Evolutionary conservation across 2,797 vertebrate genomes (phyloP).

Genomic region (Trachops cirrhosus): DNA sequence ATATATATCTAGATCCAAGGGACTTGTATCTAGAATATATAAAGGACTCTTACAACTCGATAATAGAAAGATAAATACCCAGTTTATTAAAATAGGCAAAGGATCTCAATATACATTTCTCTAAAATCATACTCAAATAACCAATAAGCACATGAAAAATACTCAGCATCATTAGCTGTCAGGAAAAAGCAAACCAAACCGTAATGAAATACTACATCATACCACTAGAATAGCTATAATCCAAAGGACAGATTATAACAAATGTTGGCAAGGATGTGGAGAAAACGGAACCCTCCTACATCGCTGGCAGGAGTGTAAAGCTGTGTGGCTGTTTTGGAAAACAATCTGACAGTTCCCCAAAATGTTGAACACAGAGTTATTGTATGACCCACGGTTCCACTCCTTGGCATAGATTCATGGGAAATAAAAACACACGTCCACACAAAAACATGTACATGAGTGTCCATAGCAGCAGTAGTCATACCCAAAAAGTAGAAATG

Average conservation of each 20-base stretch:
- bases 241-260: constrained; percentile 26
- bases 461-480: not conserved
- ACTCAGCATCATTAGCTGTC: not conserved
- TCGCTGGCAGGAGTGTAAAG: not conserved
- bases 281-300: not conserved
- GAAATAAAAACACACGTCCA: constrained; percentile 18
- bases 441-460: not conserved
- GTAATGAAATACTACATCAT: not conserved
- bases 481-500: not conserved
- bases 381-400: not conserved
- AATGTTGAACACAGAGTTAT: not conserved
- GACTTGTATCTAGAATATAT: not conserved
- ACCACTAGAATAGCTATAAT: not conserved
- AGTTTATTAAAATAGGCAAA: not conserved
- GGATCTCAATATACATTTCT: not conserved
- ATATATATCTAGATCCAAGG: not conserved
- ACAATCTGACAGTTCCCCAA: not conserved
- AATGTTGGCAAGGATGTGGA: not conserved
- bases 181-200: constrained; percentile 9
- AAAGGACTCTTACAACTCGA: constrained; percentile 3
- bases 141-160: constrained; percentile 11
- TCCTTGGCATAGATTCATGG: not conserved
- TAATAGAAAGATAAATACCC: not conserved
- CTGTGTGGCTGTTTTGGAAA: not conserved
- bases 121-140: constrained; percentile 22